Evolutionary conservation across 1,140 invertebrate species (phyloP).

Genomic region (Ceratosolen solmsi): DNA sequence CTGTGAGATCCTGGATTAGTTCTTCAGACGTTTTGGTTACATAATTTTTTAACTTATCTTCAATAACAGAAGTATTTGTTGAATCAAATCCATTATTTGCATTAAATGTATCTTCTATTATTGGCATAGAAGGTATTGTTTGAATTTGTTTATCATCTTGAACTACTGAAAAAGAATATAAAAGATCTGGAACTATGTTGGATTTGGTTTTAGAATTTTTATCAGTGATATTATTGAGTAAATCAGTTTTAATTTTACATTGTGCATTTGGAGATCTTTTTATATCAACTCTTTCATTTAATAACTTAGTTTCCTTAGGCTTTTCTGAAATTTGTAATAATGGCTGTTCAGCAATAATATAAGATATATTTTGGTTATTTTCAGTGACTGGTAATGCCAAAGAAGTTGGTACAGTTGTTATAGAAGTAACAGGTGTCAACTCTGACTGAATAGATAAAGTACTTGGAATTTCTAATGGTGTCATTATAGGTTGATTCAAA

Average conservation of each 20-base stretch:
- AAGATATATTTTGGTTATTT: slow-evolving; percentile 79
- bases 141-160: slow-evolving; percentile 59
- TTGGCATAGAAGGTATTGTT: slow-evolving; percentile 70
- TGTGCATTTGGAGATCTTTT: not conserved
- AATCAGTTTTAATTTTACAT: not conserved
- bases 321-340: slow-evolving; percentile 63
- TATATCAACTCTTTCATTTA: slow-evolving; percentile 53
- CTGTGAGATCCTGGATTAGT: slow-evolving; percentile 33
- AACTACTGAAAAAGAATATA: slow-evolving; percentile 67
- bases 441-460: slow-evolving; percentile 72
- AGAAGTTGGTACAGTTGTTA: slow-evolving; percentile 71
- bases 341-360: slow-evolving; percentile 65
- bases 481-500: slow-evolving; percentile 86
- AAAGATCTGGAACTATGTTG: slow-evolving; percentile 53
- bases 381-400: slow-evolving; percentile 81
- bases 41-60: slow-evolving; percentile 36
- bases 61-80: slow-evolving; percentile 28
- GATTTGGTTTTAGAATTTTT: slow-evolving; percentile 8
- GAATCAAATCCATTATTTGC: slow-evolving; percentile 44
- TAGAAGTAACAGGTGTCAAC: slow-evolving; percentile 64
- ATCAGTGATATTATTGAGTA: not conserved
- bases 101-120: slow-evolving; percentile 66
- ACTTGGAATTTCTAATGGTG: slow-evolving; percentile 81
- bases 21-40: slow-evolving; percentile 43
- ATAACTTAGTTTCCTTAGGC: slow-evolving; percentile 46